These are phyloP conservation scores for Chrysina gloriosa DNA, from an alignment of 2,888 invertebrate species.

Conservation along the genomic window DNA sequence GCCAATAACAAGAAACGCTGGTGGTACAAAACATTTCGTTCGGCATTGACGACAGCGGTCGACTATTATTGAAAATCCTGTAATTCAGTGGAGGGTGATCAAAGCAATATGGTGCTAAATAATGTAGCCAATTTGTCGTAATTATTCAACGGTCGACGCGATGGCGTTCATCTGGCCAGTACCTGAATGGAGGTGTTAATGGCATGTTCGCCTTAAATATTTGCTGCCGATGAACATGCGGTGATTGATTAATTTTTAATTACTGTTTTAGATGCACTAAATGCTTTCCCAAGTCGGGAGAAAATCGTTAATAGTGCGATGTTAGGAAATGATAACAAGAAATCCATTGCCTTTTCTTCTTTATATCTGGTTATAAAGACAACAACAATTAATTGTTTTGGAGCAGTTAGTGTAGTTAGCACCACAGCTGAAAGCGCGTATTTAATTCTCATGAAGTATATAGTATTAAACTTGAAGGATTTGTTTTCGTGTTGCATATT, in stretches of 20 bases:
- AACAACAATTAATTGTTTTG: no score
- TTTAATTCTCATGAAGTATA: no score
- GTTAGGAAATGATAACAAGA: no score
- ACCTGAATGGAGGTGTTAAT: constrained; percentile 30
- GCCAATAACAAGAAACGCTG: constrained; percentile 31
- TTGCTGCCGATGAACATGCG: constrained; percentile 1
- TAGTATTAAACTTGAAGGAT: no score
- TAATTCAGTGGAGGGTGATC: constrained; percentile 37
- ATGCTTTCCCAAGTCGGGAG: no score
- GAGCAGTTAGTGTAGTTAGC: no score
- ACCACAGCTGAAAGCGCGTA: no score
- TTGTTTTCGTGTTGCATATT: no score
- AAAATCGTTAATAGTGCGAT: no score
- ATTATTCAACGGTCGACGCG: constrained; percentile 47
- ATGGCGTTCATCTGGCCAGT: constrained; percentile 34
- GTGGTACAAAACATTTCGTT: constrained; percentile 13
- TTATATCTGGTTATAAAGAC: no score
- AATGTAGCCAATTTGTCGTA: constrained; percentile 49
- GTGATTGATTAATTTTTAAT: constrained; percentile 1
- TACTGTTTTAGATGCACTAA: no score
- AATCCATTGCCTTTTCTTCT: no score
- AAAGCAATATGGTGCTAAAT: constrained; percentile 43
- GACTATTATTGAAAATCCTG: constrained; percentile 27
- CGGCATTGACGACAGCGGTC: neutral
- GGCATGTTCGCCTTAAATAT: constrained; percentile 23